Evolutionary conservation across 2,888 invertebrate species (phyloP).

Genomic region (Athetis lepigone): DNA sequence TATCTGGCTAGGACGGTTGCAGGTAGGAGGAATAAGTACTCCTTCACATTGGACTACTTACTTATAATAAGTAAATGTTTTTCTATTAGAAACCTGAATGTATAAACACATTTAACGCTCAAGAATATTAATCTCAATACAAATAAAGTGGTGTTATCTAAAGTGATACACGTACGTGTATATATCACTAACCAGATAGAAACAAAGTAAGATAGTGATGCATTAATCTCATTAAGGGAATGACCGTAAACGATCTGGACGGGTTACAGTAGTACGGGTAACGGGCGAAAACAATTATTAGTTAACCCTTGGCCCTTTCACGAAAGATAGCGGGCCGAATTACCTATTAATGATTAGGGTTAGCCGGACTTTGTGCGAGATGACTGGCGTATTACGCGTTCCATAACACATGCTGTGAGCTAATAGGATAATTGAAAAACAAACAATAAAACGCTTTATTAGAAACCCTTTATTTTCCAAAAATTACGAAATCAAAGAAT

Average conservation of each 20-base stretch:
- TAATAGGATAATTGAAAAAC: constrained; percentile 9
- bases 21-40: constrained; percentile 14
- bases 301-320: constrained; percentile 72
- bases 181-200: constrained; percentile 44
- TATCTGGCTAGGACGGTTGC: constrained; percentile 29
- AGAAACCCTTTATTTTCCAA: background rate
- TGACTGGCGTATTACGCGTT: constrained; percentile 43
- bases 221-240: constrained; percentile 74
- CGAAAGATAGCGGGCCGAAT: constrained; percentile 70
- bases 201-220: constrained; percentile 67
- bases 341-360: constrained; percentile 71
- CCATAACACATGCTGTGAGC: constrained; percentile 25
- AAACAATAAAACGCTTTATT: constrained; percentile 1
- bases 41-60: too few species aligned
- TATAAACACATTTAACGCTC: constrained; percentile 27
- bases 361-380: constrained; percentile 53
- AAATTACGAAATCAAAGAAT: constrained; percentile 21
- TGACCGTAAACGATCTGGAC: constrained; percentile 71
- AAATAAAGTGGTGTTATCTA: constrained; percentile 41
- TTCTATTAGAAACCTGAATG: constrained; percentile 25
- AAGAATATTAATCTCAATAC: constrained; percentile 27
- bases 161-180: constrained; percentile 37
- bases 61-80: constrained; percentile 30
- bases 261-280: constrained; percentile 70
- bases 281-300: constrained; percentile 77